Evolutionary conservation across 2,113 vertebrate genomes (phyloP).

Genomic region (Pomatostomus ruficeps): DNA sequence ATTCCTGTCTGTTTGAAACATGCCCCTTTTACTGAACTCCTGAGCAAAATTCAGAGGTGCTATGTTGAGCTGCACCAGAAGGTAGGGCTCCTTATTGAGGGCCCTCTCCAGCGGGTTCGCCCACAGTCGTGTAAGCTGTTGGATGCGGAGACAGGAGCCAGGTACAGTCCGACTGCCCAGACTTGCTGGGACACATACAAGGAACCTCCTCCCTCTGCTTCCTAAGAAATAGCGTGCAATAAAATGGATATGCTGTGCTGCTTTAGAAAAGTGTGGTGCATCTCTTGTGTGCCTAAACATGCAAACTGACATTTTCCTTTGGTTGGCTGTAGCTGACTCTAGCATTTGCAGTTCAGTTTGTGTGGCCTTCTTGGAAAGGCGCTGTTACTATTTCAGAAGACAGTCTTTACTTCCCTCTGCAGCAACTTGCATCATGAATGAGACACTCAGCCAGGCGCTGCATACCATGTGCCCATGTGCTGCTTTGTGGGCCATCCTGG

Average conservation of each 20-base stretch:
- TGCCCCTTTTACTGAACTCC: not conserved
- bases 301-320: not conserved
- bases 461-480: fast-evolving
- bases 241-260: not conserved
- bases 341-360: not conserved
- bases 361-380: not conserved
- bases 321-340: not conserved
- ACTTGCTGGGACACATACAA: not conserved
- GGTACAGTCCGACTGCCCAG: not conserved
- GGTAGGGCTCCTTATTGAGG: not conserved
- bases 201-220: not conserved
- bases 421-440: not conserved
- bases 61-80: not conserved
- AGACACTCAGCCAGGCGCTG: not conserved
- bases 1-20: not conserved
- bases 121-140: not conserved
- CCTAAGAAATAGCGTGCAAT: not conserved
- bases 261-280: not conserved
- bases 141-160: not conserved
- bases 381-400: not conserved
- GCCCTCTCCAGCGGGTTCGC: not conserved
- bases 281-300: not conserved
- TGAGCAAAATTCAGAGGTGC: not conserved
- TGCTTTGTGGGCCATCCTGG: not conserved
- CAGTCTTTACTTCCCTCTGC: not conserved